A percentile compares a stretch with the other conserved stretches of the same genome.
These are phyloP conservation scores for Spodoptera picta DNA, from an alignment of 2,888 invertebrate species.

Conservation along the genomic window DNA sequence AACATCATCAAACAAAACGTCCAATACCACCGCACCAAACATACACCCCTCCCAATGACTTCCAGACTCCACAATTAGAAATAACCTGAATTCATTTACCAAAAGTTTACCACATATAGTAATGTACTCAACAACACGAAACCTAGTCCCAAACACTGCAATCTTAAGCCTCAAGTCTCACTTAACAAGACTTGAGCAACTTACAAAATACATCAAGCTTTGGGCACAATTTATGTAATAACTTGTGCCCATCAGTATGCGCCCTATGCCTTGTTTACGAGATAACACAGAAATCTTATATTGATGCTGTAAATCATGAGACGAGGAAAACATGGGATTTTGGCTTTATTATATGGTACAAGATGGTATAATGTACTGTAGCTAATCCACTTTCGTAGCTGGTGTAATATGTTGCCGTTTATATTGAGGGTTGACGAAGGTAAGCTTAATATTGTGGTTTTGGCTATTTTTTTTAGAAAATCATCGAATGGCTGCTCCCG, in stretches of 20 bases:
- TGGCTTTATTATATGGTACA: constrained; percentile 31
- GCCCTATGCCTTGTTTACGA: constrained; percentile 50
- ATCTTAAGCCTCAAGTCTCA: neutral
- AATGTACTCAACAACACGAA: too few species aligned
- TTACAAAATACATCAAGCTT: constrained; percentile 43
- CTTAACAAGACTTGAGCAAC: constrained; percentile 25
- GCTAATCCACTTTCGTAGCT: constrained; percentile 23
- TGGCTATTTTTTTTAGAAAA: too few species aligned
- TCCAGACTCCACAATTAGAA: too few species aligned
- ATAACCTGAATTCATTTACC: too few species aligned
- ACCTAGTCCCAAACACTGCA: too few species aligned
- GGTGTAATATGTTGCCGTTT: constrained; percentile 20
- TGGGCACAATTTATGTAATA: constrained; percentile 45
- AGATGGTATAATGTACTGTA: constrained; percentile 14
- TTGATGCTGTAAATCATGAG: constrained; percentile 53
- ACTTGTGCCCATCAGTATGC: constrained; percentile 55
- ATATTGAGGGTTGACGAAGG: too few species aligned
- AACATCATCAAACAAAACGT: too few species aligned
- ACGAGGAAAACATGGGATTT: constrained; percentile 31
- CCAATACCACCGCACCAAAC: too few species aligned
- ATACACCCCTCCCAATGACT: too few species aligned
- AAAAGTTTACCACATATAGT: too few species aligned
- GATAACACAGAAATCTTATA: constrained; percentile 50
- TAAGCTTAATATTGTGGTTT: too few species aligned
- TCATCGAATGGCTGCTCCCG: too few species aligned